Base-by-base conservation (phyloP, 2,888 invertebrate genomes). In the Zaprionus obscuricornis region DNA sequence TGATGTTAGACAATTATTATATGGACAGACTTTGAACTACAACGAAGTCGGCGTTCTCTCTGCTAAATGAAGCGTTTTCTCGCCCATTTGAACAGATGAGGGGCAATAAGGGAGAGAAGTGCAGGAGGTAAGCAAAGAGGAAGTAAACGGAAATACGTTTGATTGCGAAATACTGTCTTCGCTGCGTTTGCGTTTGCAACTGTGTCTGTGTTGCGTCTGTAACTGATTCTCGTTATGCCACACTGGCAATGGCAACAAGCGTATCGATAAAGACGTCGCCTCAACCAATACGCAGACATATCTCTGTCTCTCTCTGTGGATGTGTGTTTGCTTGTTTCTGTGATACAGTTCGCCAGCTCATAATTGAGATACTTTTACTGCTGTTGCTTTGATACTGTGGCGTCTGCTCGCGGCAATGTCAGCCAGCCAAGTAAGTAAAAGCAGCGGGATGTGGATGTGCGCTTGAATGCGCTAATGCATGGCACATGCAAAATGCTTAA, bases 41-140 rank as follows among this genome's bases (percentile, higher is more conserved):
- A n/a, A n/a, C 13, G 11, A 17, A 22, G 16, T n/a, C n/a, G n/a
- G n/a, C n/a, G n/a, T n/a, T n/a, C 39, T 36, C 34, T 42, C 37
- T 27, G 37, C 52, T 47, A 66, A 79, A 66, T 79, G 59, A 66
- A 71, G 67, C 59, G 47, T 64, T 77, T 71, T 66, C 60, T 34
- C 55, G 66, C 76, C 71, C 54, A 62, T 45, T 70, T 59, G 43
- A 60, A 43, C 58, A 45, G 11, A 36, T 29, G 11, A 8, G 31
- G 14, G 16, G n/a, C n/a, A n/a, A n/a, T n/a, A 2, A 29, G 18
- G 13, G 8, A 7, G 16, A 3, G 7, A 11, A 11, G 2, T 18
- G 24, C 8, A 24, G 2, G 2, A 6, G 10, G 39, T 17, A 24
- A 7, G 34, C 8, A 7, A 17, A 5, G 45, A 45, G 39, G 17